phyloP scores from a whole-genome alignment of 2,888 invertebrate genomes.

The Thelaira solivaga region DNA sequence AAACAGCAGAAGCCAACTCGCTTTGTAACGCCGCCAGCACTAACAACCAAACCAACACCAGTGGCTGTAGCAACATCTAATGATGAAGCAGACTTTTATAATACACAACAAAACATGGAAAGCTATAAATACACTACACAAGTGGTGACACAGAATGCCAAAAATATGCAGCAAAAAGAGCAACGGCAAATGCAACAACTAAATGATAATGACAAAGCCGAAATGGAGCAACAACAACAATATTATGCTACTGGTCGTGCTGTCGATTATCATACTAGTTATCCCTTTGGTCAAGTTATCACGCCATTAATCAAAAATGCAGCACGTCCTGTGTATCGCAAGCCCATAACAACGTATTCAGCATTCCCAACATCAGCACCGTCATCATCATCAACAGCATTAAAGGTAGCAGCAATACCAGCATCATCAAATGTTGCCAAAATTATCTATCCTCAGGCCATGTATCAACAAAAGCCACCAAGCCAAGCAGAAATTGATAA shows the following conservation, averaged over 20 bases:
- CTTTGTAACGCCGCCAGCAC: conserved; percentile 59
- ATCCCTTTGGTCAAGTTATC: conserved; percentile 73
- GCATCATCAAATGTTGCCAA: conserved; percentile 56
- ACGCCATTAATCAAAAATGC: conserved; percentile 69
- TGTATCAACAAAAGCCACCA: conserved; percentile 60
- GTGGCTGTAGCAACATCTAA: conserved; percentile 22
- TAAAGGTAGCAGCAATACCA: conserved; percentile 26
- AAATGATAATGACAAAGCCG: conserved; percentile 52
- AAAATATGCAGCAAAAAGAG: conserved; percentile 51
- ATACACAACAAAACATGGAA: conserved; percentile 27
- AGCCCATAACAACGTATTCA: conserved; percentile 41
- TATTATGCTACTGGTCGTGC: conserved; percentile 73
- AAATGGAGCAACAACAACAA: conserved; percentile 53
- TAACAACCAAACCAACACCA: conserved; percentile 13
- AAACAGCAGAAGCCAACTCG: conserved; percentile 42
- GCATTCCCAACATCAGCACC: conserved; percentile 34
- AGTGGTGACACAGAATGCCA: conserved; percentile 52
- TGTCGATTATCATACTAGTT: conserved; percentile 70
- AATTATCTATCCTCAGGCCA: conserved; percentile 63
- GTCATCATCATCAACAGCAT: conserved; percentile 16
- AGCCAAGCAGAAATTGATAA: conserved; percentile 69
- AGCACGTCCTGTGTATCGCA: conserved; percentile 52
- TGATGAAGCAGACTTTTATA: conserved; percentile 50
- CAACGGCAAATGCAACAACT: conserved; percentile 46
- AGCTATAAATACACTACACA: conserved; percentile 39